A percentile compares a stretch with the other conserved stretches of the same genome.
These are phyloP conservation scores for Hippocampus zosterae DNA, from an alignment of 2,113 vertebrate genomes.

Conservation along the genomic window DNA sequence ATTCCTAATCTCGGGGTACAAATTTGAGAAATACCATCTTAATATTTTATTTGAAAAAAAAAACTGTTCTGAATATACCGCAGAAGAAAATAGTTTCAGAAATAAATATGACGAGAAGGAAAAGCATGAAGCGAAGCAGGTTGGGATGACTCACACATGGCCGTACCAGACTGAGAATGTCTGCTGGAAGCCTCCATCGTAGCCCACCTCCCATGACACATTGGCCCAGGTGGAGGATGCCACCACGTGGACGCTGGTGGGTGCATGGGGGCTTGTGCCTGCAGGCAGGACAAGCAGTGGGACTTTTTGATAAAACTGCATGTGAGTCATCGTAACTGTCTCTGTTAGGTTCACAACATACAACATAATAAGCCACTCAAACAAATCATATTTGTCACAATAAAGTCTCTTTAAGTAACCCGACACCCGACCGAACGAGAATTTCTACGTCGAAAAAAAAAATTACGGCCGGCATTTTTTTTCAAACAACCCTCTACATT, in stretches of 20 bases:
- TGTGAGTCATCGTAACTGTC: slow-evolving; percentile 18
- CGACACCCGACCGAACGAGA: too few species aligned
- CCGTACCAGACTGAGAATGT: slow-evolving; percentile 99
- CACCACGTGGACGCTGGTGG: slow-evolving; percentile 80
- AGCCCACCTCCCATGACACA: slow-evolving; percentile 91
- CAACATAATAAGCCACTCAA: too few species aligned
- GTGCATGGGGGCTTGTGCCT: slow-evolving; percentile 98
- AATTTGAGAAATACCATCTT: slow-evolving; percentile 1
- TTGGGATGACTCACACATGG: slow-evolving; percentile 99
- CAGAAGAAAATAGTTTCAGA: slow-evolving; percentile 48
- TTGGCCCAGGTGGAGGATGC: slow-evolving; percentile 93
- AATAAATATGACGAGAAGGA: slow-evolving; percentile 43
- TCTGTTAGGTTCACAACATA: background rate
- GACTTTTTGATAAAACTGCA: slow-evolving; percentile 25
- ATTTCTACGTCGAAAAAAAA: too few species aligned
- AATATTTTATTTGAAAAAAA: background rate
- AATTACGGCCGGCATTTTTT: too few species aligned
- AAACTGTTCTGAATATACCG: slow-evolving; percentile 64
- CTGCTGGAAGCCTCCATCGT: slow-evolving; percentile 96
- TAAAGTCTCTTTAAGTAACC: background rate
- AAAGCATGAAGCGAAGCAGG: slow-evolving; percentile 98
- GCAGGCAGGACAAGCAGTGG: slow-evolving; percentile 18
- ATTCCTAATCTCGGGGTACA: slow-evolving; percentile 54
- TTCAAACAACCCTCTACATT: too few species aligned
- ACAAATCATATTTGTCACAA: background rate